Evolutionary conservation across 1,140 invertebrate genomes (phyloP).

Genomic region (Dendroctonus valens): DNA sequence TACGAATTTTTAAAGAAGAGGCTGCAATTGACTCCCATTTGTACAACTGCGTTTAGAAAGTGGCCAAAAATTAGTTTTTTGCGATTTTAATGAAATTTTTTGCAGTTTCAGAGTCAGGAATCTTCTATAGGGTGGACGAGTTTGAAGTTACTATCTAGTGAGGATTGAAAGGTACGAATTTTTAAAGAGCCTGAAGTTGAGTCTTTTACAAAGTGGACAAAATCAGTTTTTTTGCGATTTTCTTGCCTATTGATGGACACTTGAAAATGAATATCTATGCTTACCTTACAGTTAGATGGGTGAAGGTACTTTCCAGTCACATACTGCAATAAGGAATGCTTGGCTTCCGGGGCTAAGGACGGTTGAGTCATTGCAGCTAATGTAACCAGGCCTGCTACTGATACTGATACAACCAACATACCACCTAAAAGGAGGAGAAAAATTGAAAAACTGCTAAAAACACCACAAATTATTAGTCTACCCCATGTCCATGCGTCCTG

Average conservation of each 20-base stretch:
- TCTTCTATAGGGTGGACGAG: too few species aligned
- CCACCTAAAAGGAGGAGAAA: conserved; percentile 58
- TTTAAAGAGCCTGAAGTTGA: not conserved
- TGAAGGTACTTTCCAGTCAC: conserved; percentile 89
- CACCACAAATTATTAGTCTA: conserved; percentile 46
- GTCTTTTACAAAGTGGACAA: not conserved
- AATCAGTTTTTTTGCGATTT: too few species aligned
- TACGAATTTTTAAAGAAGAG: too few species aligned
- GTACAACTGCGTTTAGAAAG: too few species aligned
- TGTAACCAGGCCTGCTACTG: conserved; percentile 79
- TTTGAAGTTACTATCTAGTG: too few species aligned
- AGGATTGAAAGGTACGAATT: too few species aligned
- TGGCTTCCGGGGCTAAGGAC: conserved; percentile 79
- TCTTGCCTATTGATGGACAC: too few species aligned
- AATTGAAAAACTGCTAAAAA: not conserved
- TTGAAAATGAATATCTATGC: not conserved
- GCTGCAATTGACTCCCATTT: too few species aligned
- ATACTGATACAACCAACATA: conserved; percentile 83
- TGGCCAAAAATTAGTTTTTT: too few species aligned
- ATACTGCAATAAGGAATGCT: conserved; percentile 84
- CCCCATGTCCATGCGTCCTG: conserved; percentile 88
- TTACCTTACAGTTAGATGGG: conserved; percentile 75
- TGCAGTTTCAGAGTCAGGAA: too few species aligned
- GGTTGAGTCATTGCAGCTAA: conserved; percentile 85
- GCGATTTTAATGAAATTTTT: too few species aligned